These are phyloP conservation scores for Anaspis maculata DNA, from an alignment of 2,888 invertebrate species.

Conservation along the genomic window DNA sequence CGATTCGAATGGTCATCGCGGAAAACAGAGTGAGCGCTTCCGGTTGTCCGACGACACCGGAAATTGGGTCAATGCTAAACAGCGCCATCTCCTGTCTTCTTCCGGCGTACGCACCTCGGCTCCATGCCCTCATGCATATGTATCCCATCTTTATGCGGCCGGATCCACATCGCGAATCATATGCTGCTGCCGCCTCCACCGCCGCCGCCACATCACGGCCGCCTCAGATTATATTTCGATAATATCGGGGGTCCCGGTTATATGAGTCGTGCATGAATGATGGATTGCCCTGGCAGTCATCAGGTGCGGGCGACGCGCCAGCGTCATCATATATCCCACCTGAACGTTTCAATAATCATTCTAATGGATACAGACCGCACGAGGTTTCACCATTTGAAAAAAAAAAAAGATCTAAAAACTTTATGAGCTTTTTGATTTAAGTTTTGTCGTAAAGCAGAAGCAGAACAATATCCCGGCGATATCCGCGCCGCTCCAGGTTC, in stretches of 20 bases:
- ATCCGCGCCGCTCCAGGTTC: too few relatives aligned
- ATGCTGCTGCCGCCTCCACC: neutral
- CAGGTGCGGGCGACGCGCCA: too few relatives aligned
- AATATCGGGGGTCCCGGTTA: neutral
- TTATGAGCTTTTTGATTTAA: too few relatives aligned
- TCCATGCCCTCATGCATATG: constrained; percentile 21
- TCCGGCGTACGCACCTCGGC: constrained; percentile 23
- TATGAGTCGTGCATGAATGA: neutral
- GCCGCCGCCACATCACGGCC: neutral
- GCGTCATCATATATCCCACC: neutral
- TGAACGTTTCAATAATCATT: too few relatives aligned
- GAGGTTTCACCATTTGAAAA: too few relatives aligned
- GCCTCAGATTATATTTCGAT: neutral
- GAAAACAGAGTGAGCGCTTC: constrained; percentile 33
- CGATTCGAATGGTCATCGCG: constrained; percentile 25
- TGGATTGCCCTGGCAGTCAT: neutral
- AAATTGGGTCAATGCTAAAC: constrained; percentile 39
- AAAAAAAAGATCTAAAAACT: too few relatives aligned
- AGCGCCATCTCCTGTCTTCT: constrained; percentile 34
- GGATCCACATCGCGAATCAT: constrained; percentile 2
- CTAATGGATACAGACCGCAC: too few relatives aligned
- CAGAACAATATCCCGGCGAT: too few relatives aligned
- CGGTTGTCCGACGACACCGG: constrained; percentile 35
- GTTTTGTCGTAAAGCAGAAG: too few relatives aligned
- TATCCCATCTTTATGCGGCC: constrained; percentile 14